These are phyloP conservation scores for Temnothorax longispinosus DNA, from an alignment of 1,140 invertebrate species.

Conservation along the genomic window DNA sequence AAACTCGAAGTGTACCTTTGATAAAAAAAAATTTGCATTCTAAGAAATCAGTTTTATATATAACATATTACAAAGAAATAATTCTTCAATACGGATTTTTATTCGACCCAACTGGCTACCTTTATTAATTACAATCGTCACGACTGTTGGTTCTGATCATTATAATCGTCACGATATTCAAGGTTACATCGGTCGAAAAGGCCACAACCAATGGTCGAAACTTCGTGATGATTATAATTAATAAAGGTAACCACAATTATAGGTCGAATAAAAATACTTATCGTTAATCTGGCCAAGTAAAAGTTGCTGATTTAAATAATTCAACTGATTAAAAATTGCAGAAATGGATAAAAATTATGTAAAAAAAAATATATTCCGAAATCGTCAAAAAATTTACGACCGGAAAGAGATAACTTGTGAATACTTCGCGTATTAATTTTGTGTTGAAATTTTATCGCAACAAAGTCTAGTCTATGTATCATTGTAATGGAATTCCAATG, in stretches of 20 bases:
- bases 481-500: background rate
- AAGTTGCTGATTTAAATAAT: too few relatives aligned
- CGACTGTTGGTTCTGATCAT: too few relatives aligned
- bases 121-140: too few relatives aligned
- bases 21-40: background rate
- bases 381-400: background rate
- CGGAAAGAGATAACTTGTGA: background rate
- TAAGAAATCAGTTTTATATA: background rate
- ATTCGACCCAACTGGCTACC: too few relatives aligned
- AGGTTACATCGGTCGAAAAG: too few relatives aligned
- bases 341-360: background rate
- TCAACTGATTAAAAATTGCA: background rate
- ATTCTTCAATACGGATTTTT: background rate
- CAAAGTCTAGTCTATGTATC: background rate
- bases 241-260: too few relatives aligned
- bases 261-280: too few relatives aligned
- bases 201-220: too few relatives aligned
- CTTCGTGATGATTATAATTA: too few relatives aligned
- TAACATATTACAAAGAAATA: background rate
- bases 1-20: background rate
- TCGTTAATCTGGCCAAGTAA: too few relatives aligned
- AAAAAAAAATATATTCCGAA: background rate
- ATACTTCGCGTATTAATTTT: background rate
- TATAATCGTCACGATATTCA: too few relatives aligned
- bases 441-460: background rate